Percentiles rank a stretch among this genome's conserved stretches.
Evolutionary conservation across 2,113 vertebrate genomes (phyloP).

Genomic region (Pardalotus punctatus): DNA sequence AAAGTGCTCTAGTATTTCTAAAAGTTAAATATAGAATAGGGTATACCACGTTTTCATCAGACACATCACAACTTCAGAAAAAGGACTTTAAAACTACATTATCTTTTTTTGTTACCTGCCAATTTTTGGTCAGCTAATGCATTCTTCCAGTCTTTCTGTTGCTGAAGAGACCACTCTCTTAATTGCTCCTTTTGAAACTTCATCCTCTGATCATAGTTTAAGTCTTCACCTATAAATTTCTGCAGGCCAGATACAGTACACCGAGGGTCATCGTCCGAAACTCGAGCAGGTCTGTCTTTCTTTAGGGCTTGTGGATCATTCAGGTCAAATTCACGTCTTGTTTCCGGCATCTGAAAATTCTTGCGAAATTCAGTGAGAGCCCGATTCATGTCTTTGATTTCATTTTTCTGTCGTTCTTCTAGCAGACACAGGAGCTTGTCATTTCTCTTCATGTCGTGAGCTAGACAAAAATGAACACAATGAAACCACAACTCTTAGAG

Average conservation of each 20-base stretch:
- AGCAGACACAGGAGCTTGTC: conserved; percentile 71
- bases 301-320: conserved; percentile 74
- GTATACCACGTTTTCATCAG: neutral
- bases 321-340: conserved; percentile 79
- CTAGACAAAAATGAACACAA: conserved; percentile 51
- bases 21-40: neutral
- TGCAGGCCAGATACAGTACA: conserved; percentile 77
- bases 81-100: neutral
- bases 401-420: conserved; percentile 66
- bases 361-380: conserved; percentile 71
- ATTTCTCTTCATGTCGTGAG: conserved; percentile 70
- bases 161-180: conserved; percentile 83
- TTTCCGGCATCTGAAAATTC: conserved; percentile 75
- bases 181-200: conserved; percentile 84
- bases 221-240: conserved; percentile 86
- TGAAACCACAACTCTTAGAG: neutral
- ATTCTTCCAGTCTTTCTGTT: conserved; percentile 74
- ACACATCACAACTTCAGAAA: neutral
- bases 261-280: conserved; percentile 57
- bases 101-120: conserved; percentile 68
- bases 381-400: conserved; percentile 60
- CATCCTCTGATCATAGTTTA: conserved; percentile 58
- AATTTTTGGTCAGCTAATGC: conserved; percentile 59
- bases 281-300: conserved; percentile 66
- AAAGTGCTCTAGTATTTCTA: neutral